phyloP scores from a whole-genome alignment of 2,888 invertebrate genomes.

The Lochmaea crataegi region DNA sequence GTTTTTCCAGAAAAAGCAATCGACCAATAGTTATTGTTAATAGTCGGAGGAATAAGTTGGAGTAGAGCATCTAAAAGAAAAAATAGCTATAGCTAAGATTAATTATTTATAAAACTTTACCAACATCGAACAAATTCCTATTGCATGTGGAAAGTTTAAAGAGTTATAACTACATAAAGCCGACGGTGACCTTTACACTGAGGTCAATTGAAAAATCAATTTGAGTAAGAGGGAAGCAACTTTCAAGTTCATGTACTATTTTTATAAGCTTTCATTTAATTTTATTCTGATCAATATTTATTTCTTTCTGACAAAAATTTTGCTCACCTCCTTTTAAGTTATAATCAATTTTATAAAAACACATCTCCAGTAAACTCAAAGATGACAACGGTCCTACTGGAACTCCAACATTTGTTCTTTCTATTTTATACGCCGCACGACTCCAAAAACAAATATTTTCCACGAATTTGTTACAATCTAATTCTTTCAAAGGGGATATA shows the following conservation, averaged over 20 bases:
- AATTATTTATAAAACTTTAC: neutral
- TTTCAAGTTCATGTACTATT: neutral
- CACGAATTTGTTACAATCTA: conserved; percentile 58
- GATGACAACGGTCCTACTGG: conserved; percentile 58
- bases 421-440: conserved; percentile 56
- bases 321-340: conserved; percentile 63
- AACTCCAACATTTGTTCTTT: conserved; percentile 52
- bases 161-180: neutral
- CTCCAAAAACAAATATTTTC: conserved; percentile 61
- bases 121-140: neutral
- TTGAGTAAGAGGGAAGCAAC: neutral
- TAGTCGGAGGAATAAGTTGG: conserved; percentile 11
- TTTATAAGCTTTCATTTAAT: neutral
- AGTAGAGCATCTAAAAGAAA: conserved; percentile 1
- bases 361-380: conserved; percentile 62
- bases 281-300: neutral
- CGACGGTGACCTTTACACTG: neutral
- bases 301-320: neutral
- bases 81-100: neutral
- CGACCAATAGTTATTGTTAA: conserved; percentile 48
- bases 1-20: conserved; percentile 61
- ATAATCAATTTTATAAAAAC: conserved; percentile 68
- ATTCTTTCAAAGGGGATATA: conserved; percentile 47
- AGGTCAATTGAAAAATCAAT: conserved; percentile 5
- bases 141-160: neutral